Evolutionary conservation across 1,140 invertebrate species (phyloP).

Genomic region (Lethocerus indicus): DNA sequence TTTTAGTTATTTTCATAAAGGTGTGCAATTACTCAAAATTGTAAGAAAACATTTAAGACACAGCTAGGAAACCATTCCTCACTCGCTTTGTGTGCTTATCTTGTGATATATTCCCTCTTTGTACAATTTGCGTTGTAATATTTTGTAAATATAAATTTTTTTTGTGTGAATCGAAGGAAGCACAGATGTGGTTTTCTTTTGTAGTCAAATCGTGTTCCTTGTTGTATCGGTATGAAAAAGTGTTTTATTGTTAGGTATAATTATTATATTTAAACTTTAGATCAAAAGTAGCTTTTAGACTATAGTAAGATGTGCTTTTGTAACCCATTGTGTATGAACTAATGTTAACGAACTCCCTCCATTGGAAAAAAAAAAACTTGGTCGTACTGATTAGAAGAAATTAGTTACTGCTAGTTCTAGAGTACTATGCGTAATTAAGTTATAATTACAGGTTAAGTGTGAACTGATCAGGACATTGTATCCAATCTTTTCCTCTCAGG

Average conservation of each 20-base stretch:
- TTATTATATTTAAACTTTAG: constrained; percentile 5
- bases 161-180: constrained; percentile 8
- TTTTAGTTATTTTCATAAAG: no score
- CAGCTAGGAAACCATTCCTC: constrained; percentile 9
- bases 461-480: neutral
- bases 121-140: constrained; percentile 20
- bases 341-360: constrained; percentile 6
- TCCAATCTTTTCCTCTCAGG: neutral
- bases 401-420: no score
- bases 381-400: no score
- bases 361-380: no score
- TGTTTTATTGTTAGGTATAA: constrained; percentile 8
- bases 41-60: constrained; percentile 13
- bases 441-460: neutral
- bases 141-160: constrained; percentile 19
- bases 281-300: constrained; percentile 6
- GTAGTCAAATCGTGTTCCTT: constrained; percentile 11
- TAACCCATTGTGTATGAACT: constrained; percentile 5
- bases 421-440: no score
- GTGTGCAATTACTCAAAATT: no score
- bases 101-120: constrained; percentile 14
- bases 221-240: constrained; percentile 7
- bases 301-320: constrained; percentile 4
- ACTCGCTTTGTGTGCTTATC: constrained; percentile 12
- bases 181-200: constrained; percentile 4